Conservation (phyloP, 2,797 vertebrate species). For the Gallinago stenura region DNA sequence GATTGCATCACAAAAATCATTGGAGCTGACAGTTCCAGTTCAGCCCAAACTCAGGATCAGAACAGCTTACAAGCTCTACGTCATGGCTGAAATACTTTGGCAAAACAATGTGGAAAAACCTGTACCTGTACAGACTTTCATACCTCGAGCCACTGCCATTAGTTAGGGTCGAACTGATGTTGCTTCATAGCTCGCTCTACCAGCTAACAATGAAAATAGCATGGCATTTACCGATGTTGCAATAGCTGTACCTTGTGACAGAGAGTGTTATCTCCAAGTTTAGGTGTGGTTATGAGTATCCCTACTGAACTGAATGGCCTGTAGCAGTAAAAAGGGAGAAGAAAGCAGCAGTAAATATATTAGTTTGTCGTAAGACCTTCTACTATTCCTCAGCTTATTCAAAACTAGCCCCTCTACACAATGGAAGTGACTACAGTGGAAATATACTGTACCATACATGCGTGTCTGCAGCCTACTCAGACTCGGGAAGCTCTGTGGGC, state of each 20-base stretch:
- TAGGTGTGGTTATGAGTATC: background rate
- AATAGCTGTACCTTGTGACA: background rate
- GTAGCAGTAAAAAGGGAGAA: background rate
- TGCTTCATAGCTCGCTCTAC: background rate
- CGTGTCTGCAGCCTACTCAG: fast-evolving
- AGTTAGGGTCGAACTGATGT: background rate
- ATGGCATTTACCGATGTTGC: background rate
- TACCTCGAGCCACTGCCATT: background rate
- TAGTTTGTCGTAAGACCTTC: background rate
- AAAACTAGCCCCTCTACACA: background rate
- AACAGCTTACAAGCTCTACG: background rate
- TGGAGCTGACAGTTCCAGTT: background rate
- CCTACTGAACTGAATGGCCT: background rate
- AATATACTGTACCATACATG: background rate
- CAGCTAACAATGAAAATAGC: background rate
- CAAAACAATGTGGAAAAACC: slow-evolving; percentile 7
- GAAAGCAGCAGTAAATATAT: background rate
- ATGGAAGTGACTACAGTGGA: background rate
- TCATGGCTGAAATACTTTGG: background rate
- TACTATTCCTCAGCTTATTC: background rate
- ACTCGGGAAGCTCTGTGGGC: background rate
- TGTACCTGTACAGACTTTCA: background rate
- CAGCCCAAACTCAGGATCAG: background rate
- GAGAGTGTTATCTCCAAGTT: background rate
- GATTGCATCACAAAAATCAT: background rate